Conservation (phyloP, 1,140 invertebrate genomes). For the Drosophila orena region DNA sequence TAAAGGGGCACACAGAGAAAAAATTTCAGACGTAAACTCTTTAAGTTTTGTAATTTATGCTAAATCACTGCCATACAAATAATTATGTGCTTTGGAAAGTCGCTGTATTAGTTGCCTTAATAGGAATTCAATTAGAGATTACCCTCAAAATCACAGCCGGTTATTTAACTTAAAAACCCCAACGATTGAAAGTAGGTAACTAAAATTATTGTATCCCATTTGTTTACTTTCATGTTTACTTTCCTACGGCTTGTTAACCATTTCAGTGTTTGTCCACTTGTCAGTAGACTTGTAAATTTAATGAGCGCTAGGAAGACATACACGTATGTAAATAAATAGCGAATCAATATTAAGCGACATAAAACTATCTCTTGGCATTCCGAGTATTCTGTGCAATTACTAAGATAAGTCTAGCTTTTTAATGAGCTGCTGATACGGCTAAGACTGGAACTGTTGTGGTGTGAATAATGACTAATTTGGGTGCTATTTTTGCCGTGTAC, state of each 20-base stretch:
- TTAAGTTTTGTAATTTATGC: not conserved
- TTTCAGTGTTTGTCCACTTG: not conserved
- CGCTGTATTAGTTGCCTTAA: not conserved
- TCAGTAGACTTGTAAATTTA: not conserved
- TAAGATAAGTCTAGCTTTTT: constrained; percentile 4
- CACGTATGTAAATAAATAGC: too few species aligned
- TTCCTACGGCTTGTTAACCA: not conserved
- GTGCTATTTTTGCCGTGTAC: constrained; percentile 27
- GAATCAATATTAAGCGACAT: not conserved
- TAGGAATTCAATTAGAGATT: not conserved
- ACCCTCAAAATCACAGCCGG: not conserved
- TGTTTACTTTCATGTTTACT: not conserved
- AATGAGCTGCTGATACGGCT: constrained; percentile 7
- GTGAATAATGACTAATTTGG: constrained; percentile 29
- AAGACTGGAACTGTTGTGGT: constrained; percentile 9
- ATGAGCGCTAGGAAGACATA: too few species aligned
- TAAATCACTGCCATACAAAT: constrained; percentile 1
- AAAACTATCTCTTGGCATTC: not conserved
- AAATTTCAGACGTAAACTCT: not conserved
- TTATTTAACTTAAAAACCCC: not conserved
- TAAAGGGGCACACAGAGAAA: constrained; percentile 37
- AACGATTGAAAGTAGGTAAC: not conserved
- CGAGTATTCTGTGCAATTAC: not conserved
- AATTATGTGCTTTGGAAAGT: not conserved
- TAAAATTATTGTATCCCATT: not conserved